phyloP scores from a whole-genome alignment of 2,113 vertebrate genomes.

The Cavia porcellus region DNA sequence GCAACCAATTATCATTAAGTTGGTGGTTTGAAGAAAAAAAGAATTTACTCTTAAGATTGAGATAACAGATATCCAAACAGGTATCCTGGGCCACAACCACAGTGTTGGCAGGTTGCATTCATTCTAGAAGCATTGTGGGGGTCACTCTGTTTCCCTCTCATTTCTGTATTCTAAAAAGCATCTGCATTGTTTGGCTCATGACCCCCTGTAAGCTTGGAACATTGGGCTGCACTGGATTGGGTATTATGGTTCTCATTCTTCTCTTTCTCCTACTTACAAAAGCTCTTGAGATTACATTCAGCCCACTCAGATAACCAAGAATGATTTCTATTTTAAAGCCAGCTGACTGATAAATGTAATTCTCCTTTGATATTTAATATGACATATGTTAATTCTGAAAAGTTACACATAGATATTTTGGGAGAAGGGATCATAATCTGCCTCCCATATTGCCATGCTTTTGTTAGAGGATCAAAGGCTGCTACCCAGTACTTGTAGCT shows the following conservation, averaged over 20 bases:
- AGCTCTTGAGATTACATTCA: background rate
- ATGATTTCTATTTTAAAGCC: constrained; percentile 28
- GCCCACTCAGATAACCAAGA: background rate
- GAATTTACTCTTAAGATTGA: background rate
- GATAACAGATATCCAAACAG: background rate
- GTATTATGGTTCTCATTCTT: background rate
- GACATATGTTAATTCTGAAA: background rate
- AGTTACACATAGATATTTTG: background rate
- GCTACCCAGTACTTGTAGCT: rapidly evolving
- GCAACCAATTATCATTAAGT: background rate
- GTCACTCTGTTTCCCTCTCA: background rate
- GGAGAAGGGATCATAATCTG: background rate
- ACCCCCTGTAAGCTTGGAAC: background rate
- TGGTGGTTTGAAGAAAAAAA: background rate
- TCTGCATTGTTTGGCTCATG: background rate
- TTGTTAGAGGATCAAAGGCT: background rate
- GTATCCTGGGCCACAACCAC: background rate
- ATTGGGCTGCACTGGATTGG: background rate
- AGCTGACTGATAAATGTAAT: background rate
- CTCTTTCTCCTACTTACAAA: background rate
- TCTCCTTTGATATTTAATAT: background rate
- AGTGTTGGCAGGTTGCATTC: background rate
- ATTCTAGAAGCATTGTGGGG: background rate
- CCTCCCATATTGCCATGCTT: background rate
- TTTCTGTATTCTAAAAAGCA: background rate